A percentile compares a stretch with the other conserved stretches of the same genome.
These are phyloP conservation scores for Knipowitschia caucasica DNA, from an alignment of 2,797 vertebrate species.

Conservation along the genomic window DNA sequence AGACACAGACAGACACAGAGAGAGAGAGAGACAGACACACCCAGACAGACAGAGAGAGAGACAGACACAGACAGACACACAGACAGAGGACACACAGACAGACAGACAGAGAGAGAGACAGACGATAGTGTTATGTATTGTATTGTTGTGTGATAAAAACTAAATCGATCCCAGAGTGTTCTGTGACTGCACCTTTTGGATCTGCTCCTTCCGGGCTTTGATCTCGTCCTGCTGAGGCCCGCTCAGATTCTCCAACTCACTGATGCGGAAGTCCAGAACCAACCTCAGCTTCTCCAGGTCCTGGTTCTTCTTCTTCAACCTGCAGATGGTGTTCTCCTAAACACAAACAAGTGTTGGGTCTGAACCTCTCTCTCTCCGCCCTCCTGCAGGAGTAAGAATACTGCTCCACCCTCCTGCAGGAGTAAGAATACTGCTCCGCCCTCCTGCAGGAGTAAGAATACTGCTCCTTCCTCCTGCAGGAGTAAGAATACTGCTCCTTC, in stretches of 20 bases:
- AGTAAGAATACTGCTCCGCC: too few species aligned
- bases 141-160: too few species aligned
- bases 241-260: slow-evolving; percentile 83
- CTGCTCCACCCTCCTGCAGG: too few species aligned
- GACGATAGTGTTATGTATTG: too few species aligned
- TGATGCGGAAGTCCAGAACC: slow-evolving; percentile 82
- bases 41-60: background rate
- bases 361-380: too few species aligned
- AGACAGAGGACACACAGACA: background rate
- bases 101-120: background rate
- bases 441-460: too few species aligned
- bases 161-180: too few species aligned
- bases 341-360: background rate
- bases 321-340: slow-evolving; percentile 82
- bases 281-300: slow-evolving; percentile 86
- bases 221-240: slow-evolving; percentile 84
- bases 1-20: too few species aligned
- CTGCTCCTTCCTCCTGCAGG: too few species aligned
- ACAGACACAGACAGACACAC: background rate
- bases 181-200: slow-evolving; percentile 75
- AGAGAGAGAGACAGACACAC: background rate
- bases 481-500: too few species aligned
- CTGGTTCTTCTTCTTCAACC: slow-evolving; percentile 83
- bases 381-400: too few species aligned
- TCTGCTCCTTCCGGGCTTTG: slow-evolving; percentile 79